A percentile compares a stretch with the other conserved stretches of the same genome.
Evolutionary conservation across 2,113 vertebrate species (phyloP).

Genomic region (Oncorhynchus tshawytscha): DNA sequence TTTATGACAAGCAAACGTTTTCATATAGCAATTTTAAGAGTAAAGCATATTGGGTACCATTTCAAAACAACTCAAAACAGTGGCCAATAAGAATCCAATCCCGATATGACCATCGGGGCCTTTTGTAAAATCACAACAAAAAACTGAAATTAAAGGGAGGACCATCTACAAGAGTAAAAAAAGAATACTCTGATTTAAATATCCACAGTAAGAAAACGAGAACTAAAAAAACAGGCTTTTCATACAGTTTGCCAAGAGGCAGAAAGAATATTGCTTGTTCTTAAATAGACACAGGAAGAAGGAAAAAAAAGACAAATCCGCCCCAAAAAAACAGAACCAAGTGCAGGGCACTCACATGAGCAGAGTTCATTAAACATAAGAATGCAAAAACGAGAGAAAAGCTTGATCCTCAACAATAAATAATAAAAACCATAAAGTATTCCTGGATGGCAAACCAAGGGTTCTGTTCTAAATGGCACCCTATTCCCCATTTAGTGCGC

Average conservation of each 20-base stretch:
- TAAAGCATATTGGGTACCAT: conserved; percentile 35
- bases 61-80: conserved; percentile 46
- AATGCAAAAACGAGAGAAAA: conserved; percentile 14
- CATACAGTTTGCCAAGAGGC: conserved; percentile 43
- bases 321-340: background rate
- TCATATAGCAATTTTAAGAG: conserved; percentile 55
- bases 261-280: conserved; percentile 64
- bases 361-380: conserved; percentile 7
- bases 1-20: conserved; percentile 33
- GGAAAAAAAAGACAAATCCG: background rate
- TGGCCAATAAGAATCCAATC: conserved; percentile 36
- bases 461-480: too few relatives aligned
- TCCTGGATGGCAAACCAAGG: background rate
- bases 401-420: conserved; percentile 5
- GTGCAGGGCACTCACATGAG: background rate
- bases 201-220: conserved; percentile 21
- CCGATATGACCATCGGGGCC: background rate
- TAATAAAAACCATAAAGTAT: background rate
- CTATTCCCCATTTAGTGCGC: too few relatives aligned
- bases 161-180: conserved; percentile 29
- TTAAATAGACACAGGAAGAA: conserved; percentile 41
- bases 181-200: background rate
- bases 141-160: conserved; percentile 50
- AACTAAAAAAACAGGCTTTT: conserved; percentile 28
- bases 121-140: background rate